Percentiles rank a stretch among this genome's conserved stretches.
Conservation (phyloP, 2,888 invertebrate genomes). For the Fabriciana adippe region DNA sequence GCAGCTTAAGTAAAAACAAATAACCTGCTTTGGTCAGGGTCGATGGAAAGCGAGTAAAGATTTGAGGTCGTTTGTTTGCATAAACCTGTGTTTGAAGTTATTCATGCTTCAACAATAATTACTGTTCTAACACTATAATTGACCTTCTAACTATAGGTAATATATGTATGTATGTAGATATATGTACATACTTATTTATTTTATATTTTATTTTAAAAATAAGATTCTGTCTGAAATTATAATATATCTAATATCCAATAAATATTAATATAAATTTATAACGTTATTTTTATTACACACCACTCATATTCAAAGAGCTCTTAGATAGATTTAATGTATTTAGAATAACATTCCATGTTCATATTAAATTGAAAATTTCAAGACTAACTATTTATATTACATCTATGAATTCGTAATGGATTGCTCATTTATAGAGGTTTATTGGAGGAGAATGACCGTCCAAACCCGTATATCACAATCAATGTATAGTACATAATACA, state of each 20-base stretch:
- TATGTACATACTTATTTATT: no score
- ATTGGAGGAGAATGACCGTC: neutral
- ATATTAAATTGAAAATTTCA: conserved; percentile 5
- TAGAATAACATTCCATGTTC: conserved; percentile 8
- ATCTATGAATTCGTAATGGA: conserved; percentile 5
- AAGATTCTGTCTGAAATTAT: no score
- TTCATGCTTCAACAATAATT: conserved; percentile 10
- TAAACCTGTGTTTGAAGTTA: conserved; percentile 5
- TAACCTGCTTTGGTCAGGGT: conserved; percentile 29
- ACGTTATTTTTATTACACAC: neutral
- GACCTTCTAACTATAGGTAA: conserved; percentile 11
- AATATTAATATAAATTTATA: no score
- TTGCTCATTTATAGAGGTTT: conserved; percentile 6
- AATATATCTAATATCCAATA: no score
- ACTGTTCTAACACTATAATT: neutral
- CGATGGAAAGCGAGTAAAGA: conserved; percentile 33
- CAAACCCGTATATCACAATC: neutral
- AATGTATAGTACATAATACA: conserved; percentile 22
- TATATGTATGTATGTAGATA: no score
- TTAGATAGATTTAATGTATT: conserved; percentile 3
- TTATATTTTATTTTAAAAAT: no score
- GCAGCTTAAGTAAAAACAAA: conserved; percentile 25
- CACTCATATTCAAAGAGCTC: neutral
- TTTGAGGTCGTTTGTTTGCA: conserved; percentile 28
- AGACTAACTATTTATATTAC: conserved; percentile 6